A percentile compares a stretch with the other conserved stretches of the same genome.
These are phyloP conservation scores for Pteropus alecto DNA, from an alignment of 2,113 vertebrate species.

Conservation along the genomic window DNA sequence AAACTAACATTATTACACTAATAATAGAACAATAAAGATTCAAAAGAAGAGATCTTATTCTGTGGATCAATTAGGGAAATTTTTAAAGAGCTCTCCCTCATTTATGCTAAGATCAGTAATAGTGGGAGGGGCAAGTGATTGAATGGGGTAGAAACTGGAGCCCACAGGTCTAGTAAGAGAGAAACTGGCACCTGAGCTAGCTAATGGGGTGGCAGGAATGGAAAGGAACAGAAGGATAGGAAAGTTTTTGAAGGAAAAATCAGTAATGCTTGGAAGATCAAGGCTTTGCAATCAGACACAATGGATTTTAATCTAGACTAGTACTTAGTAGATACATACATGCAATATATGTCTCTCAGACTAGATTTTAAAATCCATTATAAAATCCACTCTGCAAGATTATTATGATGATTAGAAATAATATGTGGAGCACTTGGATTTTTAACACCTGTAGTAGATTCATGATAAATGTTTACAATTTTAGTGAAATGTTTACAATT, in stretches of 20 bases:
- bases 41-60: neutral
- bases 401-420: neutral
- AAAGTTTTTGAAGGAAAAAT: neutral
- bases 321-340: neutral
- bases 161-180: neutral
- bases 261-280: neutral
- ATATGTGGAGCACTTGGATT: neutral
- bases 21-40: neutral
- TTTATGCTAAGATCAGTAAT: neutral
- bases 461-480: neutral
- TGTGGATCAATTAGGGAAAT: neutral
- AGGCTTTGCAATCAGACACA: neutral
- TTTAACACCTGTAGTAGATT: neutral
- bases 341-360: neutral
- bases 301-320: neutral
- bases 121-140: neutral
- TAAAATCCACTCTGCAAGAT: neutral
- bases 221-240: neutral
- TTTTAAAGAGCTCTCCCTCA: neutral
- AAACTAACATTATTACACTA: neutral
- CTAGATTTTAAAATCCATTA: neutral
- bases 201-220: neutral
- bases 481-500: neutral
- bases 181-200: neutral
- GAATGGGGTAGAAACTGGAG: neutral